Base-by-base conservation (phyloP, 2,888 invertebrate genomes). In the Drosophila mercatorum region DNA sequence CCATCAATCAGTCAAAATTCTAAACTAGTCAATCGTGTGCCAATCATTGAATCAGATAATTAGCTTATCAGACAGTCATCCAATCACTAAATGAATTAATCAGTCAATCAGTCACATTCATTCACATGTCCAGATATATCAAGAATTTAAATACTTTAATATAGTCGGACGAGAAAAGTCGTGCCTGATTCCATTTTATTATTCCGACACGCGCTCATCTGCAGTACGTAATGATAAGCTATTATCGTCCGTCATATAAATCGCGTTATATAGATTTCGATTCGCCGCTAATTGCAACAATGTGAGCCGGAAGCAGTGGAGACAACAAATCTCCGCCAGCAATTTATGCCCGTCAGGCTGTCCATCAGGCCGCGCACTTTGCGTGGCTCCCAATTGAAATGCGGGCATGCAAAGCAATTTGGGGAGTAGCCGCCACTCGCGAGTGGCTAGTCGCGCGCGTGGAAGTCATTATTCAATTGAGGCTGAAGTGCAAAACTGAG, bases 341-440 rank as follows among this genome's bases (percentile, higher is more conserved):
- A 77, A 77, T 83, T 83, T 86, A 66, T 77, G 83, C 61, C 86
- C 68, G 68, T 22, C 22, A 22, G 22, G 36, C 44, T 40, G 55
- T 66, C 69, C 22, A 36, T 69, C 72, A 71, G 59, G 17, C 51
- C 56, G 31, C 11, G 28, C 44, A 53, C 46, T 43, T 64, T 71
- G 58, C 67, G 53, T 62, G 59, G 65, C 65, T 66, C 49, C 40
- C 64, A 81, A 86, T 81, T 71, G 75, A 79, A 81, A 71, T 59
- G 84, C 66, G 59, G 52, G 69, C 83, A 85, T 73, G 75, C 86
- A 80, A 78, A 78, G 59, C 68, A 65, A 76, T 80, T 76, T 67
- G 55, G 68, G 38, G 34, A 44, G 68, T 12, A 66, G 55, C 28
- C 36, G 43, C 57, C 22, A 68, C 36, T 36, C 55, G 44, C 57